These are phyloP conservation scores for Epinephelus malabaricus DNA, from an alignment of 2,797 vertebrate genomes.

Conservation along the genomic window DNA sequence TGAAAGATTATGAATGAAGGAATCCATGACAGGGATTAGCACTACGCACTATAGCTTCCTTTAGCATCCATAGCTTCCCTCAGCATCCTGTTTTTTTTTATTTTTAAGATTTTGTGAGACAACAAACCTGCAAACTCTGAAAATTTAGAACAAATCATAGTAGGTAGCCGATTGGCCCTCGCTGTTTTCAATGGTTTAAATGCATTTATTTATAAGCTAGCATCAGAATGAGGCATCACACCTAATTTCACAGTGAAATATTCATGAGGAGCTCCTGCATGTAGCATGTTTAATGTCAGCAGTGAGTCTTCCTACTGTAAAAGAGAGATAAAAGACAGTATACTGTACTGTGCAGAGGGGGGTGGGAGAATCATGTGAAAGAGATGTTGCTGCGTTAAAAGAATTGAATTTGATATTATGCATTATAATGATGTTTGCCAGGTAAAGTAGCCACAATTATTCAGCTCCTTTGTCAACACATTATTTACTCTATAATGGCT, in stretches of 20 bases:
- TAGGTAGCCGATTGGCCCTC: conserved; percentile 24
- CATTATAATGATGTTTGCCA: conserved; percentile 41
- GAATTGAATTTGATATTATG: conserved; percentile 24
- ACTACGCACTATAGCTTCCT: background rate
- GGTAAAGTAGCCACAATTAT: conserved; percentile 37
- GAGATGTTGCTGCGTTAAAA: background rate
- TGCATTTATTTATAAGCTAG: conserved; percentile 68
- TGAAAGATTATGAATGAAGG: conserved; percentile 41
- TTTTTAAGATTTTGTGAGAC: background rate
- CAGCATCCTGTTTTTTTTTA: background rate
- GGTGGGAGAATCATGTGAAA: background rate
- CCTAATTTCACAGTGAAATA: conserved; percentile 77
- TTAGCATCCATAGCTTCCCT: conserved; percentile 1
- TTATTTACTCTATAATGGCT: conserved; percentile 45
- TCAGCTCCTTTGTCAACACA: conserved; percentile 31
- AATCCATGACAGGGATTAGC: conserved; percentile 38
- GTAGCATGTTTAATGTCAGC: conserved; percentile 70
- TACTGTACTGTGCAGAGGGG: conserved; percentile 1
- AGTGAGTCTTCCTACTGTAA: conserved; percentile 48
- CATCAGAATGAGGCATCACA: conserved; percentile 65
- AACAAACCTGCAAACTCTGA: conserved; percentile 13
- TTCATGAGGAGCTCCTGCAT: conserved; percentile 64
- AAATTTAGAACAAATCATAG: conserved; percentile 45
- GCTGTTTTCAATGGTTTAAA: conserved; percentile 46
- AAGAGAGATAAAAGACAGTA: conserved; percentile 53